Evolutionary conservation across 64 coral and sea anemone species (phyloP).

Genomic region (Hydrozoanthus tunicans): DNA sequence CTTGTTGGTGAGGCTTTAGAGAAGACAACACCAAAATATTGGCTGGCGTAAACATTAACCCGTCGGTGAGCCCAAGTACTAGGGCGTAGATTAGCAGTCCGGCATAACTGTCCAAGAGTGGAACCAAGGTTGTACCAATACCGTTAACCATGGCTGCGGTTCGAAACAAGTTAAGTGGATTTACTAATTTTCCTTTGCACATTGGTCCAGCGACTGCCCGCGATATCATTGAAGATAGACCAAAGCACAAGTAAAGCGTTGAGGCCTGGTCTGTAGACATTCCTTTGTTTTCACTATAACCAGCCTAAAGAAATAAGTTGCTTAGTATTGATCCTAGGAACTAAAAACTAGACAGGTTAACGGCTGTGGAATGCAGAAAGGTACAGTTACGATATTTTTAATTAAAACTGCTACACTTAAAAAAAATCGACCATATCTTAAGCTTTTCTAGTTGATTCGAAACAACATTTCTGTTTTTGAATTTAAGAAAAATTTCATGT

Average conservation of each 20-base stretch:
- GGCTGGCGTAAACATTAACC: constrained; percentile 5
- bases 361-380: no score
- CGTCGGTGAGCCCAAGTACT: constrained; percentile 47
- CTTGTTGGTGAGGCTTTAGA: constrained; percentile 17
- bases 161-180: constrained; percentile 59
- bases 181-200: constrained; percentile 34
- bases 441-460: no score
- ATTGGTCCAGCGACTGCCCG: constrained; percentile 49
- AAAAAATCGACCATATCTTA: no score
- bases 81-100: constrained; percentile 2
- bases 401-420: no score
- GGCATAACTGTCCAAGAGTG: constrained; percentile 7
- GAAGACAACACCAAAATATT: constrained; percentile 9
- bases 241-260: constrained; percentile 9
- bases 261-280: not conserved
- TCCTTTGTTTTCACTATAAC: constrained; percentile 14
- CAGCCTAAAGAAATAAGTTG: not conserved
- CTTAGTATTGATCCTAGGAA: no score
- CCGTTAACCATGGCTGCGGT: constrained; percentile 20
- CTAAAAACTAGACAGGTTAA: no score
- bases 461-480: no score
- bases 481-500: no score
- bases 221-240: constrained; percentile 42
- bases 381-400: no score
- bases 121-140: constrained; percentile 13